Conservation (phyloP, 2,113 vertebrate genomes). For the Haemorhous mexicanus region DNA sequence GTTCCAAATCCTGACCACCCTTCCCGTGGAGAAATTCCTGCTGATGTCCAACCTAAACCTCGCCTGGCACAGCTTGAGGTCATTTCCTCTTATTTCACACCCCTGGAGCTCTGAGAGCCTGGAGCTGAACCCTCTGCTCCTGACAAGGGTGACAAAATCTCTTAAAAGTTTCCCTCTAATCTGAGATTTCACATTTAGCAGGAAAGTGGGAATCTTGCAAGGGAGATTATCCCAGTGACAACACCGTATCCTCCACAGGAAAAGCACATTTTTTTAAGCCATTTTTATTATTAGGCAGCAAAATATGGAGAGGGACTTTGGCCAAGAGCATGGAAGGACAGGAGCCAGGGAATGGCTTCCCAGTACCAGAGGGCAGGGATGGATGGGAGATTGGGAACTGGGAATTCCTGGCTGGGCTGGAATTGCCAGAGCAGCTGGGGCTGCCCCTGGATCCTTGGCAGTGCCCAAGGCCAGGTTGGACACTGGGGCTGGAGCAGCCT, state of each 20-base stretch:
- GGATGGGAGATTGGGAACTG: neutral
- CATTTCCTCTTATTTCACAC: neutral
- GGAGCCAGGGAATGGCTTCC: neutral
- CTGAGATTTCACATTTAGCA: neutral
- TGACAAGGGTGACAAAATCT: neutral
- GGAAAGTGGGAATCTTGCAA: neutral
- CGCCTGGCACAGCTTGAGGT: accelerated
- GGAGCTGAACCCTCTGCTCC: too few species aligned
- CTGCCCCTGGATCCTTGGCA: neutral
- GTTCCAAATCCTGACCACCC: accelerated
- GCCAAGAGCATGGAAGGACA: too few species aligned
- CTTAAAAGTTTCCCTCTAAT: neutral
- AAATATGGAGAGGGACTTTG: neutral
- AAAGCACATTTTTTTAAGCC: neutral
- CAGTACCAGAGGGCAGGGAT: neutral
- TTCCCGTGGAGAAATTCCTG: neutral
- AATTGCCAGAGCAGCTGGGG: neutral
- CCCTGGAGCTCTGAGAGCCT: neutral
- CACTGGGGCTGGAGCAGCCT: accelerated
- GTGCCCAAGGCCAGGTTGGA: neutral
- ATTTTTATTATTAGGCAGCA: neutral
- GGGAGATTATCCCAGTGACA: neutral
- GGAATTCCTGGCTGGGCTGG: neutral
- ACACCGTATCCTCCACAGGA: neutral
- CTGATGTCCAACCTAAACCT: neutral